Percentiles rank a stretch among this genome's conserved stretches.
These are phyloP conservation scores for Eurystomus glaucurus DNA, from an alignment of 2,797 vertebrate species.

Conservation along the genomic window DNA sequence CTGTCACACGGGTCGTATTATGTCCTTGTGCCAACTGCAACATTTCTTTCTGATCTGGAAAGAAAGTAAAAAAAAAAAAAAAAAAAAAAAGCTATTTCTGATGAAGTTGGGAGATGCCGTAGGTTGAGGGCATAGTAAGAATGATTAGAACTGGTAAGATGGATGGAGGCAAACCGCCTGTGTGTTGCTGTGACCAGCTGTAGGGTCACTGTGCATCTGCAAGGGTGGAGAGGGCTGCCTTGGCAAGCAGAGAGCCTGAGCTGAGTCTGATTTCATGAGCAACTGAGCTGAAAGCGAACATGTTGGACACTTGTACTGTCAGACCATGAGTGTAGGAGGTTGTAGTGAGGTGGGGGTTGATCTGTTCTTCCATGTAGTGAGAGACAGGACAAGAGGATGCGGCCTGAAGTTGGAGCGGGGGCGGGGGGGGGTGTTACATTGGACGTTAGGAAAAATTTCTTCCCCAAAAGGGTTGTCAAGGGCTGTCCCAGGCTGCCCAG, in stretches of 20 bases:
- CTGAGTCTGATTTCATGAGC: background rate
- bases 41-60: background rate
- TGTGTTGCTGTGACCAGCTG: rapidly evolving
- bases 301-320: background rate
- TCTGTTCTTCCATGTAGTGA: background rate
- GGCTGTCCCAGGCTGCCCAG: background rate
- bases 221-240: background rate
- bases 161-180: rapidly evolving
- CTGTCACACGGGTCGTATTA: background rate
- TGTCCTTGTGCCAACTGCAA: background rate
- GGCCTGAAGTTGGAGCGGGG: background rate
- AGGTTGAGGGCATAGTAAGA: background rate
- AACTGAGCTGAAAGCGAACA: background rate
- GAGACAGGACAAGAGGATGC: background rate
- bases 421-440: background rate
- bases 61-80: no score
- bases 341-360: background rate
- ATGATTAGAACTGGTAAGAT: background rate
- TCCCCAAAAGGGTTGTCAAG: background rate
- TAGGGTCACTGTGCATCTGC: rapidly evolving
- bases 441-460: background rate
- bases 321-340: background rate
- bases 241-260: background rate
- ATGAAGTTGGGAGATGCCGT: background rate
- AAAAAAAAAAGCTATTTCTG: background rate